A percentile compares a stretch with the other conserved stretches of the same genome.
Evolutionary conservation across 2,888 invertebrate genomes (phyloP).

Genomic region (Sialis fuliginosa): DNA sequence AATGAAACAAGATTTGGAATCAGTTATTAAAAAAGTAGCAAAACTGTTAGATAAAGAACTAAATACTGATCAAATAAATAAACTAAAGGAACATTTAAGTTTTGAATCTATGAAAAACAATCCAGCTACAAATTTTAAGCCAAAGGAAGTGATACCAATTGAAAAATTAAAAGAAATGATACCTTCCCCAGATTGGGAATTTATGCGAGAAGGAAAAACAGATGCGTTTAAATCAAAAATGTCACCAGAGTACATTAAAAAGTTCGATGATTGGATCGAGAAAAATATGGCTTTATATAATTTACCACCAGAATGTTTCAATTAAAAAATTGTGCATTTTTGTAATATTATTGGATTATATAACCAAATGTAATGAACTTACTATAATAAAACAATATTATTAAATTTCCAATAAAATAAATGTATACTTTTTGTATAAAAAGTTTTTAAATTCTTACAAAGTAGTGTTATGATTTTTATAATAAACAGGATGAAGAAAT

Average conservation of each 20-base stretch:
- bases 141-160: slow-evolving; percentile 8
- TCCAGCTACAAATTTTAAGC: slow-evolving; percentile 24
- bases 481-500: too few relatives aligned
- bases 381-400: too few relatives aligned
- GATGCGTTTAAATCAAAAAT: slow-evolving; percentile 24
- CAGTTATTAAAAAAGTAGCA: slow-evolving; percentile 24
- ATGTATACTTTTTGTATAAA: too few relatives aligned
- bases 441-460: too few relatives aligned
- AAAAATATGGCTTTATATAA: slow-evolving; percentile 20
- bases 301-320: too few relatives aligned
- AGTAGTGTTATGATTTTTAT: too few relatives aligned
- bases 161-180: slow-evolving; percentile 7
- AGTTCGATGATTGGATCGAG: slow-evolving; percentile 51
- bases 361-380: too few relatives aligned
- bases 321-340: too few relatives aligned
- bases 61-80: slow-evolving; percentile 18
- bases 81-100: slow-evolving; percentile 27
- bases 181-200: slow-evolving; percentile 10
- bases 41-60: slow-evolving; percentile 23
- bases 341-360: too few relatives aligned
- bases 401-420: too few relatives aligned
- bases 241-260: slow-evolving; percentile 20
- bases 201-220: slow-evolving; percentile 21
- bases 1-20: slow-evolving; percentile 24
- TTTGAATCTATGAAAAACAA: slow-evolving; percentile 33